A percentile compares a stretch with the other conserved stretches of the same genome.
phyloP scores from a whole-genome alignment of 2,797 vertebrate genomes.

The Sebastes glaucus region DNA sequence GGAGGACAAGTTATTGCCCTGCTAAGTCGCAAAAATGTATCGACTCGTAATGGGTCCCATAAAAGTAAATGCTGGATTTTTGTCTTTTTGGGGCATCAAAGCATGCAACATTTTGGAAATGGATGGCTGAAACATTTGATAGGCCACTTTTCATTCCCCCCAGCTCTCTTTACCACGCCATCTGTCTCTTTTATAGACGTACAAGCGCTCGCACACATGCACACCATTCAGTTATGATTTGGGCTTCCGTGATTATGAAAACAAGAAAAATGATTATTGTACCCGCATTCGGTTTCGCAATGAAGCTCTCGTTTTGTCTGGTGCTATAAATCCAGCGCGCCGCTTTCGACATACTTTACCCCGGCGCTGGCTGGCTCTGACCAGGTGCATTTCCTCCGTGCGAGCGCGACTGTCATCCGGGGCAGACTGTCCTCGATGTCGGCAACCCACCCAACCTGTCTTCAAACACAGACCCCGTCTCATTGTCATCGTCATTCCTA shows the following conservation, averaged over 20 bases:
- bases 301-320: not conserved
- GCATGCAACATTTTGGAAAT: constrained; percentile 40
- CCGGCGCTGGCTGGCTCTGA: no score
- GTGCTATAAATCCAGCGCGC: not conserved
- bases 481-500: no score
- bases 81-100: constrained; percentile 37
- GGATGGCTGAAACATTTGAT: constrained; percentile 52
- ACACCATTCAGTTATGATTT: not conserved
- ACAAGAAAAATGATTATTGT: not conserved
- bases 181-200: constrained; percentile 56
- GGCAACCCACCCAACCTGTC: no score
- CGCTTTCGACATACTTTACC: no score
- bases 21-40: constrained; percentile 42
- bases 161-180: constrained; percentile 41
- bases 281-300: not conserved
- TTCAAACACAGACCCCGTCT: no score
- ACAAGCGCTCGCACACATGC: not conserved
- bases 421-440: no score
- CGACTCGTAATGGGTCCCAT: constrained; percentile 30
- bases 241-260: not conserved
- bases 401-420: no score
- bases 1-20: constrained; percentile 26
- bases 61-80: constrained; percentile 50
- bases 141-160: constrained; percentile 48
- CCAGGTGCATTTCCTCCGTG: no score